These are phyloP conservation scores for Xenotilapia flavipinnis DNA, from an alignment of 2,113 vertebrate genomes.

Conservation along the genomic window DNA sequence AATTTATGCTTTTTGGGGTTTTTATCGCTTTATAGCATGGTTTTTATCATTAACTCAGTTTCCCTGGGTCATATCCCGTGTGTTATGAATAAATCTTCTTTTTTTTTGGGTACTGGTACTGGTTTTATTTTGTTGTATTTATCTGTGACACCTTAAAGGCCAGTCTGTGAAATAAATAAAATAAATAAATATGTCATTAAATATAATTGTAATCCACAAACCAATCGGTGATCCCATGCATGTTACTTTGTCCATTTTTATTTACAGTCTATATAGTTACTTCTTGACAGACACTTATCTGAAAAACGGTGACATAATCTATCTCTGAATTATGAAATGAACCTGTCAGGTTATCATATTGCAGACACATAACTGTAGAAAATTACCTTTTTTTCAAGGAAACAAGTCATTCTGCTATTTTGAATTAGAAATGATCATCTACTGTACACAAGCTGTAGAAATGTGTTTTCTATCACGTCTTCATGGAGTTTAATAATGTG, in stretches of 20 bases:
- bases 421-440: not conserved
- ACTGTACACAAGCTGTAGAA: not conserved
- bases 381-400: not conserved
- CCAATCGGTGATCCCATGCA: not conserved
- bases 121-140: not conserved
- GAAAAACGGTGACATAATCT: not conserved
- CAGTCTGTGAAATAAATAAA: not conserved
- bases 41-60: not conserved
- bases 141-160: not conserved
- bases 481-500: not conserved
- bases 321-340: not conserved
- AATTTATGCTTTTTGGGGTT: not conserved
- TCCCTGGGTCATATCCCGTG: not conserved
- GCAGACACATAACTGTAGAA: not conserved
- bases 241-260: not conserved
- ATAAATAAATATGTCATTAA: not conserved
- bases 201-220: not conserved
- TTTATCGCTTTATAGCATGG: rapidly evolving
- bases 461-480: not conserved
- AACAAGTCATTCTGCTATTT: not conserved
- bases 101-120: not conserved
- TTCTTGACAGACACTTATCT: not conserved
- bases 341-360: not conserved
- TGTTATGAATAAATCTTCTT: not conserved
- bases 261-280: not conserved